Conservation (phyloP, 2,797 vertebrate species). For the Thalassophryne amazonica region DNA sequence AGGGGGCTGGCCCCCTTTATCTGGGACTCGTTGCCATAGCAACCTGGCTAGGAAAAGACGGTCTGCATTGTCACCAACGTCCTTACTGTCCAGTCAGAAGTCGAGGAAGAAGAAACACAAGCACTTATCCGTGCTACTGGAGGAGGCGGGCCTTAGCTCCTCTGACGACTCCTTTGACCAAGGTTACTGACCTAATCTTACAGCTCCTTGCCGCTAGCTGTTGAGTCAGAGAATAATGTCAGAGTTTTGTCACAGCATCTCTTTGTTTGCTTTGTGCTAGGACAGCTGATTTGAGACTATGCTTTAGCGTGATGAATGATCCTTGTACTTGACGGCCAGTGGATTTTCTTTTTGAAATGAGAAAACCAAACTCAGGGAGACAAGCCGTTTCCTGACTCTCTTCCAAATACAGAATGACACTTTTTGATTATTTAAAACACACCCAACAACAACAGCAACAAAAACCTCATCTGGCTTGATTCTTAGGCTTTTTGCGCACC, state of each 20-base stretch:
- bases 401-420: too few species aligned
- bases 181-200: conserved; percentile 92
- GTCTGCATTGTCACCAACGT: conserved; percentile 62
- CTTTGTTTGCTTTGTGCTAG: conserved; percentile 52
- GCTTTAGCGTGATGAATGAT: conserved; percentile 59
- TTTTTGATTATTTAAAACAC: too few species aligned
- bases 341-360: too few species aligned
- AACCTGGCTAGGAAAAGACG: conserved; percentile 74
- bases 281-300: conserved; percentile 44
- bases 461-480: too few species aligned
- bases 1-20: conserved; percentile 86
- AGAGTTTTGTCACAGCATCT: conserved; percentile 42
- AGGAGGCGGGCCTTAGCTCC: conserved; percentile 89
- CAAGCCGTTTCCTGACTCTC: too few species aligned
- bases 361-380: too few species aligned
- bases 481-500: too few species aligned
- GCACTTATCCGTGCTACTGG: conserved; percentile 92
- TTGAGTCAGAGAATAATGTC: conserved; percentile 24
- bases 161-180: conserved; percentile 98
- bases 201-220: conserved; percentile 31
- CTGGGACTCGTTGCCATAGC: conserved; percentile 64
- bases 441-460: too few species aligned
- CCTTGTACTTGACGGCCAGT: too few species aligned
- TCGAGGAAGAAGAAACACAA: conserved; percentile 88
- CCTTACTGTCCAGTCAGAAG: conserved; percentile 78